Conservation (phyloP, 2,888 invertebrate genomes). For the Rotaria macrura region DNA sequence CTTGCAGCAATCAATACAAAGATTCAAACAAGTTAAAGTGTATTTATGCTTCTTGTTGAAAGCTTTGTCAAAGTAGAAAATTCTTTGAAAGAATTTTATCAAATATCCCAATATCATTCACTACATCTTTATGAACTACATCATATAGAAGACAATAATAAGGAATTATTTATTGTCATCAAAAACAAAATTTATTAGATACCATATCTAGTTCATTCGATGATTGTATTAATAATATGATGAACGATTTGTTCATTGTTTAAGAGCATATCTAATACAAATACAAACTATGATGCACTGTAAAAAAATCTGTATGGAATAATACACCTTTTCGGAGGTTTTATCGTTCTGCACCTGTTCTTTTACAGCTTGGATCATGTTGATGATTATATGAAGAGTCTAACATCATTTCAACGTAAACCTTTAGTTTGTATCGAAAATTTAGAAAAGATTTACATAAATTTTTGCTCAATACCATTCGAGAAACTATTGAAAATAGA, state of each 20-base stretch:
- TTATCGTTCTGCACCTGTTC: no score
- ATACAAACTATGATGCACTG: no score
- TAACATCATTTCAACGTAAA: no score
- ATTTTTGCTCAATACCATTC: no score
- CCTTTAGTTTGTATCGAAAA: no score
- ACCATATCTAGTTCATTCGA: not conserved
- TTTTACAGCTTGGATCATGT: not conserved
- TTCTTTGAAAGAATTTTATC: not conserved
- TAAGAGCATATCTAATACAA: not conserved
- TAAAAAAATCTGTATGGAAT: no score
- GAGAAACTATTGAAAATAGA: no score
- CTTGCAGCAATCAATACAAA: not conserved
- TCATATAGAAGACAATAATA: not conserved
- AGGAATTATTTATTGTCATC: not conserved
- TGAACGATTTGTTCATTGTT: not conserved
- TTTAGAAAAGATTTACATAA: no score
- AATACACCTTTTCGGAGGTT: no score
- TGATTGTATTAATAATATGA: not conserved
- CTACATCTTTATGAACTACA: not conserved
- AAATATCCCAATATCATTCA: not conserved
- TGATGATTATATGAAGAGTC: not conserved
- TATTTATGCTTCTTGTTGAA: not conserved
- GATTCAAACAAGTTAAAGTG: no score
- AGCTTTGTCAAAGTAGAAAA: not conserved
- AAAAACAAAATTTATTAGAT: not conserved